phyloP scores from a whole-genome alignment of 2,113 vertebrate genomes.

The Myxocyprinus asiaticus region DNA sequence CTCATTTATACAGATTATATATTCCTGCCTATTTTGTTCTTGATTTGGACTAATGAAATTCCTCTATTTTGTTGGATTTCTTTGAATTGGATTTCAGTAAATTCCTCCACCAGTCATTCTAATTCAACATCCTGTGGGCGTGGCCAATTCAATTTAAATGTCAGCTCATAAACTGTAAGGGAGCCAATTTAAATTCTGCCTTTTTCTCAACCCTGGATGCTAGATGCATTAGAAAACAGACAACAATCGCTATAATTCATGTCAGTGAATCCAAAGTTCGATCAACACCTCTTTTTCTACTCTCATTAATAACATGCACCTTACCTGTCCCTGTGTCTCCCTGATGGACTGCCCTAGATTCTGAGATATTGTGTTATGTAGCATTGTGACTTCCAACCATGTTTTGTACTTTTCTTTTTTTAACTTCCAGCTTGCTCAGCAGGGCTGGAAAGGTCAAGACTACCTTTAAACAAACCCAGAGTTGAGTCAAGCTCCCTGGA shows the following conservation, averaged over 20 bases:
- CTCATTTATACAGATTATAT: no score
- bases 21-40: no score
- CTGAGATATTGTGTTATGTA: constrained; percentile 15
- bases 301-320: constrained; percentile 9
- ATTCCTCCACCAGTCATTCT: no score
- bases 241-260: no score
- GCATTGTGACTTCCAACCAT: constrained; percentile 41
- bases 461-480: constrained; percentile 53
- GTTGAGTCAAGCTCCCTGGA: constrained; percentile 22
- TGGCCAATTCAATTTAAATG: no score
- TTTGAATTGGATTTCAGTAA: no score
- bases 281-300: constrained; percentile 10
- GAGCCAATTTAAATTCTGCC: no score
- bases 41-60: no score
- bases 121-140: no score
- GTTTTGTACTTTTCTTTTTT: constrained; percentile 44
- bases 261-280: background rate
- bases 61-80: no score
- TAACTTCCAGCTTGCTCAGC: constrained; percentile 29
- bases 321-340: constrained; percentile 14
- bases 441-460: constrained; percentile 43
- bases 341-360: constrained; percentile 4
- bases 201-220: background rate
- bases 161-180: no score
- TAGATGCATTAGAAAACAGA: background rate